phyloP scores from a whole-genome alignment of 2,888 invertebrate genomes.

The Orthonevra nobilis region DNA sequence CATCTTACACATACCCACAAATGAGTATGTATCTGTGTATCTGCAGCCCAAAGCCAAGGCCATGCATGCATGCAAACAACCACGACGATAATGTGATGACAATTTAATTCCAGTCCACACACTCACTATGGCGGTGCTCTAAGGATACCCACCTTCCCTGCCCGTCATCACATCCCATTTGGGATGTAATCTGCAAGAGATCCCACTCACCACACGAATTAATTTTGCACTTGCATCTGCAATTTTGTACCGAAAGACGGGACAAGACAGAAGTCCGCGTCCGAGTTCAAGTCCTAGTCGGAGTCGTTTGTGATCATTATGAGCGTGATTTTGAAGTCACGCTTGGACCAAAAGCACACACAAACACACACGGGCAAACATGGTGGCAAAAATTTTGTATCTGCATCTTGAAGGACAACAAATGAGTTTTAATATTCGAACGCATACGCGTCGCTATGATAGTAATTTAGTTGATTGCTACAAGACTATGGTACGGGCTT shows the following conservation, averaged over 20 bases:
- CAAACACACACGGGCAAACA: not conserved
- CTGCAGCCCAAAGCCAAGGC: conserved; percentile 60
- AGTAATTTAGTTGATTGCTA: conserved; percentile 61
- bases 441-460: conserved; percentile 53
- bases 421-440: conserved; percentile 70
- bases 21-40: too few species aligned
- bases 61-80: conserved; percentile 64
- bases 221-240: conserved; percentile 68
- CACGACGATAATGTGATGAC: conserved; percentile 63
- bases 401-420: conserved; percentile 55
- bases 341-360: conserved; percentile 43
- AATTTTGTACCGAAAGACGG: conserved; percentile 2
- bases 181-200: conserved; percentile 57
- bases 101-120: conserved; percentile 65
- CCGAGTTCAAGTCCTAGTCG: conserved; percentile 21
- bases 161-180: conserved; percentile 18
- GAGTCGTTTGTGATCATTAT: conserved; percentile 70
- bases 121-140: conserved; percentile 5
- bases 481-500: conserved; percentile 10
- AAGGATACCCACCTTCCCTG: not conserved
- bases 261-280: not conserved
- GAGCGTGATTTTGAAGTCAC: conserved; percentile 70
- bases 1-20: too few species aligned
- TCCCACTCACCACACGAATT: conserved; percentile 70
- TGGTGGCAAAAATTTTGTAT: too few species aligned